Base-by-base conservation (phyloP, 2,888 invertebrate genomes). In the Dolichomitus sp. region DNA sequence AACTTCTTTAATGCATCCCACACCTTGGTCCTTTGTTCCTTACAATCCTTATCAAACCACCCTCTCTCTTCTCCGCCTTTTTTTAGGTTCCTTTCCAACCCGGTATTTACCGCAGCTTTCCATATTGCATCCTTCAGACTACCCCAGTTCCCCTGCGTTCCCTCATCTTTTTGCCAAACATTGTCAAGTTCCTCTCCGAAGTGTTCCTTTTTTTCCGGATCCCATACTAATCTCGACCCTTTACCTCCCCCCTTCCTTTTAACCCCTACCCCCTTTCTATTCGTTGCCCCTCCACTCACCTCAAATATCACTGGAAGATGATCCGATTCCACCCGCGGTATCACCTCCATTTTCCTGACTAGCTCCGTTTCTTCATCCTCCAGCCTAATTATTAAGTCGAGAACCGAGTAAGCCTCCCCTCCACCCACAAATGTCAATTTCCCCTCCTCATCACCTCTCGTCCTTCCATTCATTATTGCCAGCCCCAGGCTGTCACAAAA, bases 301-400 rank as follows among this genome's bases (percentile, higher is more conserved):
- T 19, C 14, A 27, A 70, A 59, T 6, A 23, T 19, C 7, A 72
- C 57, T 9, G 72, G 72, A 1, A 59, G 17, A 12, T 72, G 72
- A 12, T 72, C 72, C 4, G 59, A 72, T 12, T 72, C 72, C 6
- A 23, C 45, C 27, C 72, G 27, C 4, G 48, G 30, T 3, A 72
- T 5, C 1, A 72, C 48, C 33, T 72, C 45, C 42, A 72, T 4
- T 11, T 17, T 42, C 12, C 6, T 11, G 11, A 72, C 48, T 12
- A 73, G 3, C 9, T 33, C 61, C 33, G 45, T 59, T 45, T 61
- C 73, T 19, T 73, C 73, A 6, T 73, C 73, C 37, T 73, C 73
- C 12, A 73, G 4, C 48, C 61, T 19, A 19, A 73, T 61, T 4
- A 73, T 48, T 12, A 73, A 30, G n/a, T 73, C 61, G 12, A 73